Evolutionary conservation across 2,113 vertebrate species (phyloP).

Genomic region (Oxyura jamaicensis): DNA sequence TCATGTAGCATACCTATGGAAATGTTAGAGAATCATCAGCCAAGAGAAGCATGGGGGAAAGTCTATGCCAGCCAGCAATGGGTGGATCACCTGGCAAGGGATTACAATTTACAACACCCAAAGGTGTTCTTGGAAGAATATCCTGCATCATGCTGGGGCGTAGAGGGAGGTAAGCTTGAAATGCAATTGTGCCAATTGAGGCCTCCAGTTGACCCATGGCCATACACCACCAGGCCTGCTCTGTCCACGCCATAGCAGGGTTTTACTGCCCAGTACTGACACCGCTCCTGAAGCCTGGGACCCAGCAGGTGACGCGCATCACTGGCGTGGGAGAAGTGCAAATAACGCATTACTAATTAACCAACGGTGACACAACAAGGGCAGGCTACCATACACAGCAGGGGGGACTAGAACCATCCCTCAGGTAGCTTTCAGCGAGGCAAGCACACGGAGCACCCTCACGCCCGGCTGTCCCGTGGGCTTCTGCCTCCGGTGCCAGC

Average conservation of each 20-base stretch:
- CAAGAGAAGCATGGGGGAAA: background rate
- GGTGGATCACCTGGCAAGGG: background rate
- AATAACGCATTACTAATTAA: background rate
- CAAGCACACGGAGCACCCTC: background rate
- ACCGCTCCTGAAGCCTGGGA: background rate
- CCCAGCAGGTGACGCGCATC: background rate
- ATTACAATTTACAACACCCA: background rate
- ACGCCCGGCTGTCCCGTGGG: background rate
- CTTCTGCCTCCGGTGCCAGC: no score
- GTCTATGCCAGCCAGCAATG: background rate
- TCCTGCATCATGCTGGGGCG: background rate
- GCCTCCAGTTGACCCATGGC: background rate
- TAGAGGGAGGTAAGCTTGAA: background rate
- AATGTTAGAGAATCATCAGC: background rate
- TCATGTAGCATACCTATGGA: accelerated
- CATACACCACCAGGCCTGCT: background rate
- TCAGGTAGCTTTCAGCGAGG: background rate
- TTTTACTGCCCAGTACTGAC: background rate
- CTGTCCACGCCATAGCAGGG: background rate
- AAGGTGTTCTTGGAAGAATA: background rate
- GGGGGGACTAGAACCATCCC: background rate
- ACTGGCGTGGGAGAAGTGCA: background rate
- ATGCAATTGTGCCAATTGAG: background rate
- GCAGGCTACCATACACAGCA: background rate
- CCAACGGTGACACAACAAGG: background rate